Evolutionary conservation across 53 echinoderm and acorn worm species (phyloP).

Genomic region (Mesocentrotus franciscanus): DNA sequence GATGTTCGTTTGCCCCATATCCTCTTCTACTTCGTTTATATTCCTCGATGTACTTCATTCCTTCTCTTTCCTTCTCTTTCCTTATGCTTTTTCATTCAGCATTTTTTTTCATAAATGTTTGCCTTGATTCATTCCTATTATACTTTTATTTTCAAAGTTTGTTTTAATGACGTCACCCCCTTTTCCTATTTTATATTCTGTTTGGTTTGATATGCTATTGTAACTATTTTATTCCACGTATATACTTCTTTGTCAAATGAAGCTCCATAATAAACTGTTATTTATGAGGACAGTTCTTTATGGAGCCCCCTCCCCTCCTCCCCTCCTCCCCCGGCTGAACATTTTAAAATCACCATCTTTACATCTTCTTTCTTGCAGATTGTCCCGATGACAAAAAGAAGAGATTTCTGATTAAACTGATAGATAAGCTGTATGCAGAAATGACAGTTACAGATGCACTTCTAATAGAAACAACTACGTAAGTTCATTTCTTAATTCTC

Average conservation of each 20-base stretch:
- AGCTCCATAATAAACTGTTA: no score
- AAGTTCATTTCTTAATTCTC: neutral
- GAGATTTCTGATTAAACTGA: constrained; percentile 81
- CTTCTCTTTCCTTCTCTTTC: neutral
- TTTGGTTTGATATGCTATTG: neutral
- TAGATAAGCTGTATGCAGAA: constrained; percentile 81
- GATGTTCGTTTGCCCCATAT: neutral
- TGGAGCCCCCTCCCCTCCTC: no score
- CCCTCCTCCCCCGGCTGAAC: no score
- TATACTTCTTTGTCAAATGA: no score
- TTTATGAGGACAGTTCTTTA: no score
- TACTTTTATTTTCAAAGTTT: neutral
- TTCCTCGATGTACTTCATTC: neutral
- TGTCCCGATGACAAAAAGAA: constrained; percentile 82
- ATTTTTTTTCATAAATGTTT: neutral
- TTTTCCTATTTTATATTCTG: neutral
- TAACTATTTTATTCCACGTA: neutral
- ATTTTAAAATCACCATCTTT: neutral
- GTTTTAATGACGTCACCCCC: neutral
- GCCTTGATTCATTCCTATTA: neutral
- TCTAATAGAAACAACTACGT: constrained; percentile 63
- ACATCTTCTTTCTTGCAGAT: constrained; percentile 58
- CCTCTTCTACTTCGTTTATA: neutral
- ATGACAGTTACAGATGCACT: constrained; percentile 74
- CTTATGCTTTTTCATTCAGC: neutral